Conservation (phyloP, 2,113 vertebrate species). For the Colossoma macropomum region DNA sequence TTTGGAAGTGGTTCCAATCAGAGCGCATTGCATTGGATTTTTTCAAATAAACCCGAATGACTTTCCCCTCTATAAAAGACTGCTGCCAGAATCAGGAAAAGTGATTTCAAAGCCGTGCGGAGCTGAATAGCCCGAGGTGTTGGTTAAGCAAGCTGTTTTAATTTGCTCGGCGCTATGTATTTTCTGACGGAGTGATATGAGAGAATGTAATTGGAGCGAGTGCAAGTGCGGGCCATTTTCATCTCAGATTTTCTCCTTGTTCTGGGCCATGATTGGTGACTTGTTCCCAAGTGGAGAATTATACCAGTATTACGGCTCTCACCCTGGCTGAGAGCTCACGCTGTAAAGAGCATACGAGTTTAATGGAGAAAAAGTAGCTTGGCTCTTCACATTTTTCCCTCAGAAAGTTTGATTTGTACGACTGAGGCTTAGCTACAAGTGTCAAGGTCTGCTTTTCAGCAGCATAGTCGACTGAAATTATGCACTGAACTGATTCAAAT, state of each 20-base stretch:
- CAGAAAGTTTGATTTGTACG: slow-evolving; percentile 5
- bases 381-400: slow-evolving; percentile 19
- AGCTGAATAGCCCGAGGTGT: slow-evolving; percentile 72
- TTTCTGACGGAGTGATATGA: slow-evolving; percentile 70
- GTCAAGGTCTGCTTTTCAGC: neutral
- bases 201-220: slow-evolving; percentile 77
- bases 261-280: slow-evolving; percentile 58
- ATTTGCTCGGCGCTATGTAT: slow-evolving; percentile 77
- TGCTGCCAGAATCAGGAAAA: slow-evolving; percentile 70
- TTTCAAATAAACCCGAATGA: slow-evolving; percentile 72
- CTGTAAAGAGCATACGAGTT: slow-evolving; percentile 7
- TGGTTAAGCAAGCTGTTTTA: slow-evolving; percentile 77
- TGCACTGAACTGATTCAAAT: neutral
- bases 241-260: slow-evolving; percentile 67
- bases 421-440: slow-evolving; percentile 13
- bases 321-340: slow-evolving; percentile 29
- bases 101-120: slow-evolving; percentile 70
- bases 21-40: slow-evolving; percentile 74
- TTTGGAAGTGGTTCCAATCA: slow-evolving; percentile 66
- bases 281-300: slow-evolving; percentile 48
- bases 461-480: neutral
- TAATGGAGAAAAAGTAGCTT: slow-evolving; percentile 33
- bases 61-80: slow-evolving; percentile 65
- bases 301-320: slow-evolving; percentile 35
- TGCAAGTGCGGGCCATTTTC: slow-evolving; percentile 72